A percentile compares a stretch with the other conserved stretches of the same genome.
Evolutionary conservation across 2,888 invertebrate genomes (phyloP).

Genomic region (Drosophila prolongata): DNA sequence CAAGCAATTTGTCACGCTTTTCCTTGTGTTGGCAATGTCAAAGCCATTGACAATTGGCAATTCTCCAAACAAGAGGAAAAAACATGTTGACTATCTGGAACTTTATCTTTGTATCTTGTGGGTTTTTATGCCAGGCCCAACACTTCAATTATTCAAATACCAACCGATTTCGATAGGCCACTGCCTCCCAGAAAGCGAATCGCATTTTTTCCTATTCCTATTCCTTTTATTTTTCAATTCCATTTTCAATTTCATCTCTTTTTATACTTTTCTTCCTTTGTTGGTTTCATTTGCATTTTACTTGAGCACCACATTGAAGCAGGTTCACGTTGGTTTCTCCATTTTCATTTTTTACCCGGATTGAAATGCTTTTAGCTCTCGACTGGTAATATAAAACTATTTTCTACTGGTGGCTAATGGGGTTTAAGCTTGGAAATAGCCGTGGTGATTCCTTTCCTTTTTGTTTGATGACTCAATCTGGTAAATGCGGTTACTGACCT

Average conservation of each 20-base stretch:
- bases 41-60: constrained; percentile 50
- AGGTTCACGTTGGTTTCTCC: constrained; percentile 37
- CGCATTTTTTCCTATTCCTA: constrained; percentile 5
- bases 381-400: constrained; percentile 62
- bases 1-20: constrained; percentile 64
- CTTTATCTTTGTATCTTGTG: constrained; percentile 42
- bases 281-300: constrained; percentile 51
- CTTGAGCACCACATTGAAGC: constrained; percentile 48
- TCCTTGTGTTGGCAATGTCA: constrained; percentile 58
- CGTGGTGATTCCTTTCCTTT: constrained; percentile 9
- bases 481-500: constrained; percentile 9
- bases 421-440: constrained; percentile 17
- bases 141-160: constrained; percentile 75
- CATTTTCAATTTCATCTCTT: constrained; percentile 37
- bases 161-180: constrained; percentile 31
- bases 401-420: constrained; percentile 68
- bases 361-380: constrained; percentile 39
- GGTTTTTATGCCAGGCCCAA: constrained; percentile 48
- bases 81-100: constrained; percentile 65
- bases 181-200: constrained; percentile 6
- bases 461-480: constrained; percentile 17
- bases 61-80: constrained; percentile 23
- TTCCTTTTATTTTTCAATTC: constrained; percentile 22
- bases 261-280: constrained; percentile 18
- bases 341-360: background rate